A percentile compares a stretch with the other conserved stretches of the same genome.
phyloP scores from a whole-genome alignment of 2,797 vertebrate genomes.

The Girardinus metallicus region DNA sequence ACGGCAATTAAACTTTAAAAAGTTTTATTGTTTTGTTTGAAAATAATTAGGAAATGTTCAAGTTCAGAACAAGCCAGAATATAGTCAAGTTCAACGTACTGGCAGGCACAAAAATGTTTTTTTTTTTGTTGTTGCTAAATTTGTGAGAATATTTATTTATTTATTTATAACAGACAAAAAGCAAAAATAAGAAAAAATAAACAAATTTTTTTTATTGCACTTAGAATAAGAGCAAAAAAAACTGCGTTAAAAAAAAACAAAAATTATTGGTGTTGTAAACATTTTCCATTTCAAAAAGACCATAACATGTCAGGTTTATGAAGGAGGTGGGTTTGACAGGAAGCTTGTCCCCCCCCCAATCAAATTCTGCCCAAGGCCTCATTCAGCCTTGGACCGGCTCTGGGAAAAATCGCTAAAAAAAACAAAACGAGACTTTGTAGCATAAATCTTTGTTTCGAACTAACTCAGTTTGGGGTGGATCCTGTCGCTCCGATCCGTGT shows the following conservation, averaged over 20 bases:
- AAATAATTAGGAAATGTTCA: too few relatives aligned
- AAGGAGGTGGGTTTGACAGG: not conserved
- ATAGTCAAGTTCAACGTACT: not conserved
- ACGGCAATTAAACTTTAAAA: not conserved
- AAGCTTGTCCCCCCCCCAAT: not conserved
- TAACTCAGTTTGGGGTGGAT: slow-evolving; percentile 41
- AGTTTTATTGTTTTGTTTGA: not conserved
- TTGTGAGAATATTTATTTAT: not conserved
- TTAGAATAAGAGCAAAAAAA: not conserved
- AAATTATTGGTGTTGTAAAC: not conserved
- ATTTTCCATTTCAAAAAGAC: not conserved
- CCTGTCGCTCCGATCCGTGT: slow-evolving; percentile 31
- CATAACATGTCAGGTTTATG: not conserved
- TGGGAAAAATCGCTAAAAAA: not conserved
- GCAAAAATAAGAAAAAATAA: too few relatives aligned
- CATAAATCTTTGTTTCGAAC: slow-evolving; percentile 25
- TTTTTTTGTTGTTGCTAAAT: not conserved
- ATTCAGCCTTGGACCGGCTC: not conserved
- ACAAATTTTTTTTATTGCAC: too few relatives aligned
- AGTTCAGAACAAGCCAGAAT: not conserved
- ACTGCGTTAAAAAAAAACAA: not conserved
- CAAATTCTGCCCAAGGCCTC: not conserved
- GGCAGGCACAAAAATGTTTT: not conserved
- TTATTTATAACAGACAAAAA: not conserved
- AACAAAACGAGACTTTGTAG: slow-evolving; percentile 16